These are phyloP conservation scores for Hylia prasina DNA, from an alignment of 2,113 vertebrate species.

Conservation along the genomic window DNA sequence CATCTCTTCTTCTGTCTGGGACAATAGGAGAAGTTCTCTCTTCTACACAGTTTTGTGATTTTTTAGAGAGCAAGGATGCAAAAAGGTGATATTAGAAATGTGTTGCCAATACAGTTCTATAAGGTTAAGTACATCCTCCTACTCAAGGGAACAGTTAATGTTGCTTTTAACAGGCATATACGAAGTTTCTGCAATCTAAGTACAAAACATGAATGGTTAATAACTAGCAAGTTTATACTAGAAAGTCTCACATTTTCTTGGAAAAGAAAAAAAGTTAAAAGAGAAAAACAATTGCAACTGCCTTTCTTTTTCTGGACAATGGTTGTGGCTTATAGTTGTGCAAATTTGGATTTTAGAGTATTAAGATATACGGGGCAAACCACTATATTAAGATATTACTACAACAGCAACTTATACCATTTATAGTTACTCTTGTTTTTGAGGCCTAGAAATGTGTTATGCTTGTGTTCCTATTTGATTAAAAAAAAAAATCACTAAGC, in stretches of 20 bases:
- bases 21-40: neutral
- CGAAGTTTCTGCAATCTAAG: neutral
- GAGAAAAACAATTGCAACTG: neutral
- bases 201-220: neutral
- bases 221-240: neutral
- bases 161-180: neutral
- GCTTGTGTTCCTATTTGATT: neutral
- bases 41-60: neutral
- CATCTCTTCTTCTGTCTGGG: fast-evolving
- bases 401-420: neutral
- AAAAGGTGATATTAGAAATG: neutral
- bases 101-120: neutral
- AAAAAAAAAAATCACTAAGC: neutral
- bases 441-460: neutral
- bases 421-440: neutral
- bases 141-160: neutral
- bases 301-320: neutral
- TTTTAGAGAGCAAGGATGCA: neutral
- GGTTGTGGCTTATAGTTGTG: neutral
- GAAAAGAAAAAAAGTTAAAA: neutral
- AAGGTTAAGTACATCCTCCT: neutral
- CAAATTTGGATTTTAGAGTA: neutral
- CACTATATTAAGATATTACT: neutral
- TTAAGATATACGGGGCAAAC: neutral
- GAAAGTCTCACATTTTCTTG: neutral